Base-by-base conservation (phyloP, 2,797 vertebrate species). In the Phoebastria nigripes region DNA sequence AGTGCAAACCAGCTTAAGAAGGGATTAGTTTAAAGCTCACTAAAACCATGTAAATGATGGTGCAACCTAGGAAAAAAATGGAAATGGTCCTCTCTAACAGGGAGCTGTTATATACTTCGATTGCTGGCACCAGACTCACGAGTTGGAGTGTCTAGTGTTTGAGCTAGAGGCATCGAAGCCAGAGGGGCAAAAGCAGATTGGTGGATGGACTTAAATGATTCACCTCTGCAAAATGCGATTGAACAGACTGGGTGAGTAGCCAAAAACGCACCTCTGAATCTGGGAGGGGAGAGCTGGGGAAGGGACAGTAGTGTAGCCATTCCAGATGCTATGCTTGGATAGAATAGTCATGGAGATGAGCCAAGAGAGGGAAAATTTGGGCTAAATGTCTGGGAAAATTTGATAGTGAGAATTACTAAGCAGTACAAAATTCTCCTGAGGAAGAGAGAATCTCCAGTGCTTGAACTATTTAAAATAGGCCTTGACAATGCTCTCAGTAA, bases 341-440 rank as follows among this genome's bases (percentile, higher is more conserved):
- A 1, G 3, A 89, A 92, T 14, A 47, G 55, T 59, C 83, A 85
- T 49, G 80, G 92, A 92, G 61, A 87, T 16, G 41, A 92, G 89
- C 74, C 81, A 82, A 59, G 28, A 82, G 31, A 89, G 35, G 49
- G 63, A 65, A 95, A 77, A 94, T 79, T 69, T 20, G 90, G 51
- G 84, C 84, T 94, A 94, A 94, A 91, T 1, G 18, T 58, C 90
- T 91, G 72, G 69, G 79, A 91, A 92, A 95, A 95, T 8, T 9
- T 11, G 2, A 88, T 29, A 76, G 79, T 49, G 76, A 93, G 84
- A 91, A 88, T 91, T 91, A 93, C 65, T 78, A 94, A 95, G 96
- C 69, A 72, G 72, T 24, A 76, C 46, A 49, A 67, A 70, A 93
- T 58, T 58, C 89, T 91, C 87, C 69, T 66, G 79, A 96, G 90